These are phyloP conservation scores for Podarcis siculus DNA, from an alignment of 2,797 vertebrate genomes.

Conservation along the genomic window DNA sequence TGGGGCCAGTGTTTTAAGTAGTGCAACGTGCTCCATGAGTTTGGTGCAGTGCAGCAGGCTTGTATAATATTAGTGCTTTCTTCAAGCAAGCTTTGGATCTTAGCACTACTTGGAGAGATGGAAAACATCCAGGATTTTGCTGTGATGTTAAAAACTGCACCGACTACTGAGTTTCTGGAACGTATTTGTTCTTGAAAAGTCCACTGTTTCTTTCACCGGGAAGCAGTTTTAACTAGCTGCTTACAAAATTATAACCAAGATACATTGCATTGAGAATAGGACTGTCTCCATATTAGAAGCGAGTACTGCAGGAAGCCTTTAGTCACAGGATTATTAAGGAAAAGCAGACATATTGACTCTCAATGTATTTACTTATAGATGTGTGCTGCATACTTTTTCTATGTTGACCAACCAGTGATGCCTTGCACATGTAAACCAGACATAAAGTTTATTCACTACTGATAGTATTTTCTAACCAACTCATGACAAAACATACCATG, in stretches of 20 bases:
- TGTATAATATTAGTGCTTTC: slow-evolving; percentile 86
- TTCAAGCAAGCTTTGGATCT: slow-evolving; percentile 75
- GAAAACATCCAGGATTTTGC: slow-evolving; percentile 80
- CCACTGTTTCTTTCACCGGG: slow-evolving; percentile 33
- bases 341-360: neutral
- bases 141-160: slow-evolving; percentile 44
- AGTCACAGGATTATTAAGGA: neutral
- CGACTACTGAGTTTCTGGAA: slow-evolving; percentile 12
- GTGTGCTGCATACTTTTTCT: neutral
- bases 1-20: slow-evolving; percentile 79
- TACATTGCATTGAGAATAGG: slow-evolving; percentile 25
- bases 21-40: slow-evolving; percentile 84
- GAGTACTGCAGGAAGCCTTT: neutral
- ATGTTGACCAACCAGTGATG: neutral
- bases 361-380: neutral
- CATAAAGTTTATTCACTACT: neutral
- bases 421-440: neutral
- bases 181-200: neutral
- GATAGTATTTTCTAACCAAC: neutral
- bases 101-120: slow-evolving; percentile 74
- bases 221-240: slow-evolving; percentile 52
- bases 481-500: too few relatives aligned
- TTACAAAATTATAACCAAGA: slow-evolving; percentile 41
- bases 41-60: slow-evolving; percentile 89
- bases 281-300: slow-evolving; percentile 24